Percentiles rank a stretch among this genome's conserved stretches.
Conservation (phyloP, 2,113 vertebrate genomes). For the Isichthys henryi region DNA sequence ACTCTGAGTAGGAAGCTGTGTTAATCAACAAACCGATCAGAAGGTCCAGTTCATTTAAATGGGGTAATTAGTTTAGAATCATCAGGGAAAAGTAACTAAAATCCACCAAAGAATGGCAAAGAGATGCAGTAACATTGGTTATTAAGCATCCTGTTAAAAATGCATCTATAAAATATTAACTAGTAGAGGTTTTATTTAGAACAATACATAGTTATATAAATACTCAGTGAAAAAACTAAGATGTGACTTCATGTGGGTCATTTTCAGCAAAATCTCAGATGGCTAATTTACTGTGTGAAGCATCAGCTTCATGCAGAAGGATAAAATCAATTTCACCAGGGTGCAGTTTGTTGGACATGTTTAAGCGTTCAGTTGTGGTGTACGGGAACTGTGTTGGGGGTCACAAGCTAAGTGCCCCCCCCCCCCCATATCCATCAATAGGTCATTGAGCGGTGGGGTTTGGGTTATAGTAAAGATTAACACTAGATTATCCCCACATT, state of each 20-base stretch:
- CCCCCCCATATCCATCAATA: background rate
- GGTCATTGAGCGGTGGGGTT: background rate
- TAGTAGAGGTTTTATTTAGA: background rate
- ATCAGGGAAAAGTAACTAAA: background rate
- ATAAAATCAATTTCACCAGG: background rate
- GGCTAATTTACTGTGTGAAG: background rate
- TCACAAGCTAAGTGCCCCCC: background rate
- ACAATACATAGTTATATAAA: background rate
- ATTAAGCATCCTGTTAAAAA: background rate
- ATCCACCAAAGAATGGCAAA: background rate
- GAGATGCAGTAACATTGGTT: background rate
- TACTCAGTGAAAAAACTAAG: background rate
- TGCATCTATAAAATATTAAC: background rate
- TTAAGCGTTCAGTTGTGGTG: background rate
- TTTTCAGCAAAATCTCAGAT: background rate
- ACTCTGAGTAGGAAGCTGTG: constrained; percentile 35
- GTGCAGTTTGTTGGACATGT: background rate
- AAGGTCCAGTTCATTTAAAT: background rate
- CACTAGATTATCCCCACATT: background rate
- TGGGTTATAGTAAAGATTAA: background rate
- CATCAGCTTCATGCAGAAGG: too few relatives aligned
- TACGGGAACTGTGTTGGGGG: background rate
- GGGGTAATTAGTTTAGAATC: background rate
- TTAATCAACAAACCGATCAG: background rate
- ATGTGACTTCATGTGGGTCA: background rate